These are phyloP conservation scores for Stictonetta naevosa DNA, from an alignment of 2,113 vertebrate species.

Conservation along the genomic window DNA sequence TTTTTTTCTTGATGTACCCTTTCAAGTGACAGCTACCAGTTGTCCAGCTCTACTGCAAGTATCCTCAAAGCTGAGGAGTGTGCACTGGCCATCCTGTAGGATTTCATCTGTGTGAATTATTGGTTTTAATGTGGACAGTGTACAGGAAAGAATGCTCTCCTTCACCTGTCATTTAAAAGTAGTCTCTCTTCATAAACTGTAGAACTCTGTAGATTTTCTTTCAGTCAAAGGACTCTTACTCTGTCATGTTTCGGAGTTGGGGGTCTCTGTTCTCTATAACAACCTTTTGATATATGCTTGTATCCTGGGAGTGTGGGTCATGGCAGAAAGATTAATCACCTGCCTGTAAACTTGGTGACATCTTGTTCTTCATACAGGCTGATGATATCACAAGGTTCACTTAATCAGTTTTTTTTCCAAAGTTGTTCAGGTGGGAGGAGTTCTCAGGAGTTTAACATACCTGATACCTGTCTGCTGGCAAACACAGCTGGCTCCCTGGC, in stretches of 20 bases:
- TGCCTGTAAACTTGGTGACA: neutral
- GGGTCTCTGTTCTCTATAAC: neutral
- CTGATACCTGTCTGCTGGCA: neutral
- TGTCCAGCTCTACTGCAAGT: neutral
- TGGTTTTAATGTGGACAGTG: neutral
- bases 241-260: neutral
- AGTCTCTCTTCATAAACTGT: neutral
- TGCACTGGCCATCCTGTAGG: neutral
- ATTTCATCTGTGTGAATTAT: neutral
- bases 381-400: neutral
- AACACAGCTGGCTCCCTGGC: neutral
- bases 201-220: neutral
- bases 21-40: neutral
- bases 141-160: neutral
- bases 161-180: neutral
- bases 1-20: neutral
- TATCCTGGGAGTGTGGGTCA: neutral
- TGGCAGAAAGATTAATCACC: neutral
- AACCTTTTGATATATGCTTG: neutral
- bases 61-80: neutral
- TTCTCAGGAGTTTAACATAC: neutral
- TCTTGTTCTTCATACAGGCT: neutral
- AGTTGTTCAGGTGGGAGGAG: neutral
- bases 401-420: neutral
- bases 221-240: neutral